These are phyloP conservation scores for Melanostoma scalare DNA, from an alignment of 2,888 invertebrate species.

Conservation along the genomic window DNA sequence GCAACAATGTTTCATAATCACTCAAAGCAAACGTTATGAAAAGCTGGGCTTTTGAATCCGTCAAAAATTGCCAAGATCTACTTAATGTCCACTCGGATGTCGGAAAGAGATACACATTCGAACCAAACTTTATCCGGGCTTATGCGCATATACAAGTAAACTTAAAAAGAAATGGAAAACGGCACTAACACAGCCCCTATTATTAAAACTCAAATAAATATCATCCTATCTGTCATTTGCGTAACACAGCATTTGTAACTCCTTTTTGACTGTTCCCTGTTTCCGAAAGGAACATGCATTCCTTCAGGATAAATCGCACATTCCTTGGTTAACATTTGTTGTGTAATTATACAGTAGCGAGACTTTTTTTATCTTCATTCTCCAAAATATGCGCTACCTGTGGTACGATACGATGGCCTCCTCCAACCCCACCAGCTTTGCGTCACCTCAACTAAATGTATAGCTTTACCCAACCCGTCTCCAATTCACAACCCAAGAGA, in stretches of 20 bases:
- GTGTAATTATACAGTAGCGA: slow-evolving; percentile 71
- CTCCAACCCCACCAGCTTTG: slow-evolving; percentile 22
- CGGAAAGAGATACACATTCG: too few relatives aligned
- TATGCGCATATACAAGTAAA: too few relatives aligned
- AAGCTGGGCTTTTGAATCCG: too few relatives aligned
- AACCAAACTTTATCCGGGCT: too few relatives aligned
- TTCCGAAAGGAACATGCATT: slow-evolving; percentile 2
- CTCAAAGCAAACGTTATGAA: too few relatives aligned
- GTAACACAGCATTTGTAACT: slow-evolving; percentile 5
- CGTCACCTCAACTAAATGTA: slow-evolving; percentile 22
- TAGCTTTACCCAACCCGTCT: background rate
- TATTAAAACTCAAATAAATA: slow-evolving; percentile 28
- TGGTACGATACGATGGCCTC: slow-evolving; percentile 32
- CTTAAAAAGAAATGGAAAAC: too few relatives aligned
- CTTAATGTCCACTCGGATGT: too few relatives aligned
- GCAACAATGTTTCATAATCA: too few relatives aligned
- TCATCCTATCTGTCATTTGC: slow-evolving; percentile 39
- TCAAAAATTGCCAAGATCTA: too few relatives aligned
- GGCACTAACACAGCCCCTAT: background rate
- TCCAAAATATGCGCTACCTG: slow-evolving; percentile 59
- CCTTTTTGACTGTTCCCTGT: background rate
- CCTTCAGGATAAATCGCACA: slow-evolving; percentile 24
- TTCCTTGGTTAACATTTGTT: slow-evolving; percentile 39
- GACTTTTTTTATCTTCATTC: slow-evolving; percentile 4
- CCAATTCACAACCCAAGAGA: slow-evolving; percentile 10